These are phyloP conservation scores for Cyprinodon brontotheroides DNA, from an alignment of 2,113 vertebrate species.

Conservation along the genomic window DNA sequence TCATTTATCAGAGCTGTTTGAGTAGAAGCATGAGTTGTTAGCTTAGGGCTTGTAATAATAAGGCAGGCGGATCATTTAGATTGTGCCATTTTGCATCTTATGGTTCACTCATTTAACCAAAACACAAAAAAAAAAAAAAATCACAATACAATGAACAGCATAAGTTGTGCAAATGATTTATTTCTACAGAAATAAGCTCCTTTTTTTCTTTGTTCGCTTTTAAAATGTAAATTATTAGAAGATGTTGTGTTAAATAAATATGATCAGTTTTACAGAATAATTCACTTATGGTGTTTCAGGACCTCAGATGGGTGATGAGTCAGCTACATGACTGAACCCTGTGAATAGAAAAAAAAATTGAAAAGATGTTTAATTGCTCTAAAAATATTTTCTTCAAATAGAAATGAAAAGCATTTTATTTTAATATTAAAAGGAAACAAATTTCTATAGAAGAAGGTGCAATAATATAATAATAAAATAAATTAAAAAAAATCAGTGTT, in stretches of 20 bases:
- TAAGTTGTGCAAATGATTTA: constrained; percentile 17
- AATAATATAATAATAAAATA: too few relatives aligned
- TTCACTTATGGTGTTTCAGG: neutral
- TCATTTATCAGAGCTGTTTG: constrained; percentile 36
- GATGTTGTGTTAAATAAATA: neutral
- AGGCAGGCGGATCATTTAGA: constrained; percentile 42
- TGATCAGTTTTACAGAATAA: too few relatives aligned
- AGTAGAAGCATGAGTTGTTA: constrained; percentile 35
- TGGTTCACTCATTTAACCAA: constrained; percentile 29
- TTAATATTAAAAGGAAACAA: too few relatives aligned
- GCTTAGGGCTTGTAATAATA: constrained; percentile 44
- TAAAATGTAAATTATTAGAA: constrained; percentile 15
- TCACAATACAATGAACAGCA: neutral
- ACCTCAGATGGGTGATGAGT: constrained; percentile 35
- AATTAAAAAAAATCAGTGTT: too few relatives aligned
- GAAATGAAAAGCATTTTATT: too few relatives aligned
- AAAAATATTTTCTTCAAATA: too few relatives aligned
- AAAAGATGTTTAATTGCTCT: too few relatives aligned
- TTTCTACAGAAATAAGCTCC: neutral
- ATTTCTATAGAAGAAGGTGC: too few relatives aligned
- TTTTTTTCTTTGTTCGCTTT: neutral
- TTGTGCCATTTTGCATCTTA: constrained; percentile 49
- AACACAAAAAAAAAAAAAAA: neutral
- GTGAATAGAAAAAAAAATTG: too few relatives aligned
- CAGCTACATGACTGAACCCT: neutral